Base-by-base conservation (phyloP, 2,113 vertebrate species). In the Psephotus haematonotus region DNA sequence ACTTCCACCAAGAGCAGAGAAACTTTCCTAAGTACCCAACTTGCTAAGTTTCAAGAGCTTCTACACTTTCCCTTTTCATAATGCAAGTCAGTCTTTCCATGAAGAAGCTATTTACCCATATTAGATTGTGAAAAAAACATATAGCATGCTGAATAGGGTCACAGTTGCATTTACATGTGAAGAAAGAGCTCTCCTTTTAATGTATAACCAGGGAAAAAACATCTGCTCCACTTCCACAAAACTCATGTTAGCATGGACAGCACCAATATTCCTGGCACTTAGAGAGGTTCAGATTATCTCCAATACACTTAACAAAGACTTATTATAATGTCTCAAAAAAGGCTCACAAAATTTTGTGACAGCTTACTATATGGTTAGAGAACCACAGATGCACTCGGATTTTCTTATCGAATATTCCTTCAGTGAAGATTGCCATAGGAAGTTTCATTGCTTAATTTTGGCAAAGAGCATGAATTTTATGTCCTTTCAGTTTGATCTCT, bases 401-500 rank as follows among this genome's bases (percentile, higher is more conserved):
- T 93, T 80, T 86, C 57, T 81, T 17, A 46, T 68, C 88, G 80
- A 57, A 60, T 90, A 64, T 44, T 84, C 41, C 92, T 88, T 47
- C 52, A 84, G 72, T 33, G 52, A 92, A 94, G 84, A 88, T 31
- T 90, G 95, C 67, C 69, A 31, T 69, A 86, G 80, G 77, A 95
- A 79, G 35, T n/a, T 75, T 75, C 11, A 31, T 90, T 81, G 55
- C 62, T 76, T 88, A 86, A 82, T 96, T 88, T 92, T 96, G 93
- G 70, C 47, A 94, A 93, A 86, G 47, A 37, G 7, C 33, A 44
- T 94, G 92, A 44, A 41, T 91, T 88, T 78, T 83, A 62, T 9
- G 11, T 81, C 33, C 24, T 90, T 94, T 92, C 69, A 86, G 80
- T 91, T 83, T 84, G 86, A 90, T 88, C 39, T 90, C 44, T 49